Base-by-base conservation (phyloP, 2,888 invertebrate species). In the Clitarchus hookeri region DNA sequence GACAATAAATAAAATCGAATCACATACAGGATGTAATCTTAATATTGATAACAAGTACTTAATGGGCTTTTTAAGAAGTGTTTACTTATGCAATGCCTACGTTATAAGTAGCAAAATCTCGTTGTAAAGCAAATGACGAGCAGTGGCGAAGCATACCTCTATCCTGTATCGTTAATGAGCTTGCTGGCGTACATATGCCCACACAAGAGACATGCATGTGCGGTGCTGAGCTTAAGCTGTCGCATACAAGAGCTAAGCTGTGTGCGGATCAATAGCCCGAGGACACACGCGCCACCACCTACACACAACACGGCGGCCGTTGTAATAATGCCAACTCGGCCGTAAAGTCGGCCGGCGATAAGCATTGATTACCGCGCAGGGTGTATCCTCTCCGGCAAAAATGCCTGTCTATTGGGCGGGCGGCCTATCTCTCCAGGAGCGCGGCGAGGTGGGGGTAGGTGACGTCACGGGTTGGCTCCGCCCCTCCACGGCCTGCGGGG, bases 321-420 rank as follows among this genome's bases (percentile, higher is more conserved):
- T 65, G 12, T n/a, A 65, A 65, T 65, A 65, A 65, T 65, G 65
- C 65, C 65, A 65, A 65, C 65, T 65, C 65, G 65, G 65, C 65
- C n/a, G 65, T 65, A 65, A 65, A 65, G 65, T 65, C 65, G 19
- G 65, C 65, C 65, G 65, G 65, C n/a, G 65, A 65, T 65, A 65
- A 65, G 65, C 65, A 65, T 65, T 65, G 65, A 65, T 65, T 65
- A 65, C 65, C 65, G n/a, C 65, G 19, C 65, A 1, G 53, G 53
- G 53, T 53, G 53, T 16, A 65, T 23, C 23, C 65, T 23, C 65
- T 11, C 65, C 0, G n/a, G 65, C 65, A 65, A 65, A 65, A 65
- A 65, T n/a, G 8, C n/a, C 23, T n/a, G 0, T 19, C 12, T 65
- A 65, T 53, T 12, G 53, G 12, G 12, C 53, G 53, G 53, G 53